These are phyloP conservation scores for Elaphurus davidianus DNA, from an alignment of 2,113 vertebrate species.

Conservation along the genomic window DNA sequence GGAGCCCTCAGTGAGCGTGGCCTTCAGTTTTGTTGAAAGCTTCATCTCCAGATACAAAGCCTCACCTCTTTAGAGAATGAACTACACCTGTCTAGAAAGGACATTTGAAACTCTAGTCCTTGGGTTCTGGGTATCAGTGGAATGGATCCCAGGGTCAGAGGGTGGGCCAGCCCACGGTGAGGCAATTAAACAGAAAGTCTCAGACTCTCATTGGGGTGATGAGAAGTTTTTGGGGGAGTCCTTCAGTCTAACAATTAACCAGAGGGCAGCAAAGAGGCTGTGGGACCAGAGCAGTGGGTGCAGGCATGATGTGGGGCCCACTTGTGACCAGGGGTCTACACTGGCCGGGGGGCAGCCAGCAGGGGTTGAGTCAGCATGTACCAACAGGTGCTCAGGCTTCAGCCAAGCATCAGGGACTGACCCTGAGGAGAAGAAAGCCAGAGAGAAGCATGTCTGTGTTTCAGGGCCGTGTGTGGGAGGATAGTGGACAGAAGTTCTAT, in stretches of 20 bases:
- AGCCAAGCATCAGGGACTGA: not conserved
- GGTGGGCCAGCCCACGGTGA: not conserved
- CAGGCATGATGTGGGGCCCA: not conserved
- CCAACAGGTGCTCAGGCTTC: not conserved
- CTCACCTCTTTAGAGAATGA: not conserved
- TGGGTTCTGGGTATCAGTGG: not conserved
- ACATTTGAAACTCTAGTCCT: not conserved
- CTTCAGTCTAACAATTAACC: not conserved
- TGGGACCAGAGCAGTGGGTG: not conserved
- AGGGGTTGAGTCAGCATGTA: not conserved
- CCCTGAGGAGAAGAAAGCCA: not conserved
- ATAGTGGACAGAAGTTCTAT: not conserved
- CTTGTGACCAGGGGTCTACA: not conserved
- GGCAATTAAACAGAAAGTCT: not conserved
- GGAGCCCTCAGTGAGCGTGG: not conserved
- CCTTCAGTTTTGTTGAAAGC: not conserved
- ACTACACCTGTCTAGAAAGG: not conserved
- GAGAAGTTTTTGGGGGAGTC: not conserved
- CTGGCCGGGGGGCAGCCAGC: not conserved
- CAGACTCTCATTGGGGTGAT: not conserved
- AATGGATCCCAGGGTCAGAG: not conserved
- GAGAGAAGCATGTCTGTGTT: not conserved
- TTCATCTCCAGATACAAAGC: not conserved
- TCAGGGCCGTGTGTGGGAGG: not conserved
- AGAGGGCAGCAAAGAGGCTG: not conserved